Percentiles rank a stretch among this genome's conserved stretches.
Conservation (phyloP, 2,113 vertebrate species). For the Heterotilapia buettikoferi region DNA sequence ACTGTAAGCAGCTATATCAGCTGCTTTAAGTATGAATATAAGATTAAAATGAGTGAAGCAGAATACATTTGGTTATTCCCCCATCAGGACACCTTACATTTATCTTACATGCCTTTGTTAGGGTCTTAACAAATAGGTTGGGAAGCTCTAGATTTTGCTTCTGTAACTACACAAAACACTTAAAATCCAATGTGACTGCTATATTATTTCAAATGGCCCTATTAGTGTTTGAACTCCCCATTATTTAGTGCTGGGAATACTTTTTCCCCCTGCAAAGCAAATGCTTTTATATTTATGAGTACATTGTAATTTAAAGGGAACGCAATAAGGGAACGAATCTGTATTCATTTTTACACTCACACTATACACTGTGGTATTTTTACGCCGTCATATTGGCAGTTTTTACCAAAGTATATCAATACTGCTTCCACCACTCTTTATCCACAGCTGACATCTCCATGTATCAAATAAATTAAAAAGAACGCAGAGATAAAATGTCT, state of each 20-base stretch:
- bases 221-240: neutral
- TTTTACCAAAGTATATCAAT: neutral
- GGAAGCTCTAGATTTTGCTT: neutral
- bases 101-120: neutral
- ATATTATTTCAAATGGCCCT: neutral
- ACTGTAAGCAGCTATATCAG: neutral
- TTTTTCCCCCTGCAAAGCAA: fast-evolving
- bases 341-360: fast-evolving
- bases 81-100: neutral
- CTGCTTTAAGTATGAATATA: neutral
- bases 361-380: neutral
- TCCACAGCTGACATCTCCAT: neutral
- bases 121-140: neutral
- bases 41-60: neutral
- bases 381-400: neutral
- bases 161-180: neutral
- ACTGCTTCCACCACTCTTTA: neutral
- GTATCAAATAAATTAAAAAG: neutral
- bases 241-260: neutral
- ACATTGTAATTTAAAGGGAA: neutral
- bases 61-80: neutral
- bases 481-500: neutral
- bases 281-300: neutral
- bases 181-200: neutral
- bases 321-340: neutral